Evolutionary conservation across 2,113 vertebrate species (phyloP), one percentile per base, ranked within the genome.

Genomic region (Proterorhinus semilunaris): DNA sequence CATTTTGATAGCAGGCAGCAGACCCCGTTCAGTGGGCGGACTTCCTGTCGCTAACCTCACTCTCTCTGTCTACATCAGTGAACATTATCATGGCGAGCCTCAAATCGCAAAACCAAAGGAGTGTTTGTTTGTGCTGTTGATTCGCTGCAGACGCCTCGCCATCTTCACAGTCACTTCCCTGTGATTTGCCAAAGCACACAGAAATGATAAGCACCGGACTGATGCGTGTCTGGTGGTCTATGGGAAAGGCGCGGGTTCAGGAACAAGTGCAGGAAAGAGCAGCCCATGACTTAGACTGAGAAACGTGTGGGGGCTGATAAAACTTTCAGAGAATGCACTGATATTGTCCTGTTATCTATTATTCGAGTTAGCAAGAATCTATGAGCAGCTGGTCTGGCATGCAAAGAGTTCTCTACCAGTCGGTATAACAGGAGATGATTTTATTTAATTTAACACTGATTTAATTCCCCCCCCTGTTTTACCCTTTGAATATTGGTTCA

Each of bases 111-210:
- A 69, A 74, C 73, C 62, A 72, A 21, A 78, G 74, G 74, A 81
- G 70, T 65, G 67, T 76, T 86, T 87, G 88, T 90, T 87, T 88
- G 77, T 48, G 58, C 76, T 48, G 62, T 78, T 17, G 43, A 69
- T 62, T 77, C 27, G 8, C 77, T 27, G 78, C 88, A 5, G 58
- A 72, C 81, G 68, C 74, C 78, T 75, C 66, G 83, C 81, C 89
- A 91, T 90, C 93, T 92, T 88, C 72, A 83, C 85, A 83, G 92
- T 95, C 94, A 93, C 92, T 97, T 96, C 96, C 96, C 93, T 80
- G 82, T 84, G 80, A 80, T 89, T 90, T 94, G 95, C 96, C 96
- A 96, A 94, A 94, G 92, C 91, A 94, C 93, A 95, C 94, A 95
- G 74, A 92, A 79, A 86, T 80, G 93, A 93, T 92, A 93, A 94